These are phyloP conservation scores for Ostrea denselamellosa DNA, from an alignment of 1,140 invertebrate genomes.

Conservation along the genomic window DNA sequence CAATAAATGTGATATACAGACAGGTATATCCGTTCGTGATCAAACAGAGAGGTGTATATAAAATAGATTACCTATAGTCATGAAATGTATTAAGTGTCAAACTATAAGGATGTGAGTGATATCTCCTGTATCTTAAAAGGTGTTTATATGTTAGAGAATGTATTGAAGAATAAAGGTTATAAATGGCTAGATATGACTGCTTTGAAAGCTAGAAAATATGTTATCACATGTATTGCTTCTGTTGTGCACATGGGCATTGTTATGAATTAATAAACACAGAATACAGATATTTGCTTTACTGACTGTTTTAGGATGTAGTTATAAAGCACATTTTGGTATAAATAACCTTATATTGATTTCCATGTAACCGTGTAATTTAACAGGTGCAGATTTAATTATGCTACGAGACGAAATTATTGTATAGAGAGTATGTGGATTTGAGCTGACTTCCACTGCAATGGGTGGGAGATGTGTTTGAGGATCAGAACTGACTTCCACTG, in stretches of 20 bases:
- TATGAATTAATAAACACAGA: neutral
- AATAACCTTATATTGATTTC: slow-evolving; percentile 27
- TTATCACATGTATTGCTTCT: neutral
- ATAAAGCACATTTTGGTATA: neutral
- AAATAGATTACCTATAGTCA: neutral
- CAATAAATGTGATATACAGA: neutral
- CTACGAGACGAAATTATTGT: neutral
- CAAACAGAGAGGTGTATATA: neutral
- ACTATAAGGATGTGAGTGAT: neutral
- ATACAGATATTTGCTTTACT: neutral
- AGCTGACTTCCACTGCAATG: neutral
- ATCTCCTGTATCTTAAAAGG: neutral
- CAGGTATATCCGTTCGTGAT: neutral
- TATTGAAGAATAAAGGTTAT: neutral
- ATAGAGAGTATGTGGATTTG: neutral
- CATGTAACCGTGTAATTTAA: slow-evolving; percentile 6
- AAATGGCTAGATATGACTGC: neutral
- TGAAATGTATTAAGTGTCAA: neutral
- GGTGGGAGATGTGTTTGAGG: neutral
- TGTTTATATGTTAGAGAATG: neutral
- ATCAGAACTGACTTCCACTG: too few relatives aligned
- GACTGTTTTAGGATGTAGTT: neutral
- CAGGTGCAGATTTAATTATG: slow-evolving; percentile 3
- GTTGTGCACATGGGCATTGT: neutral
- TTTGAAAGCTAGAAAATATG: neutral